A percentile compares a stretch with the other conserved stretches of the same genome.
phyloP scores from a whole-genome alignment of 2,113 vertebrate genomes.

The Burhinus bistriatus region DNA sequence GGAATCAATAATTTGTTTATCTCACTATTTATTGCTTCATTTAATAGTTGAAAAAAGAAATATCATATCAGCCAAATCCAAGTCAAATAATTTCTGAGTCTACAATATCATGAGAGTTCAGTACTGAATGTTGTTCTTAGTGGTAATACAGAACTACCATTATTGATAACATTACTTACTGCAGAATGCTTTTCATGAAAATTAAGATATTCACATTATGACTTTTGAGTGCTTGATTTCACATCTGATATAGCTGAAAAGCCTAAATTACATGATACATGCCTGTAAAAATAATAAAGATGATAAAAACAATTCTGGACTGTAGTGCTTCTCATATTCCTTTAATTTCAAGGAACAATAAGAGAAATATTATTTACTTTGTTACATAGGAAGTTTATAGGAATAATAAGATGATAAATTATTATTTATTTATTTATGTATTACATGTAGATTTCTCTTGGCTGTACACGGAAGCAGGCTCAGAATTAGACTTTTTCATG shows the following conservation, averaged over 20 bases:
- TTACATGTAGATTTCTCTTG: background rate
- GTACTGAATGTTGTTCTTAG: background rate
- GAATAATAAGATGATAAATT: background rate
- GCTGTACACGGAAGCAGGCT: background rate
- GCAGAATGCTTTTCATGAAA: background rate
- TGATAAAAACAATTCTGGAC: background rate
- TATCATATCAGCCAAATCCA: background rate
- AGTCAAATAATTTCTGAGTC: background rate
- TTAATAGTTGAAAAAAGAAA: background rate
- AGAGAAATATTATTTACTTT: background rate
- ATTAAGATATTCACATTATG: background rate
- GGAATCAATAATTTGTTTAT: background rate
- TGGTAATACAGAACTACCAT: background rate
- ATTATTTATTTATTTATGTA: background rate
- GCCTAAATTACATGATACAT: background rate
- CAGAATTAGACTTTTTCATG: background rate
- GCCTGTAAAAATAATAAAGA: background rate
- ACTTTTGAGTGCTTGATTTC: background rate
- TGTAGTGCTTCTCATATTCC: background rate
- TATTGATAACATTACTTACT: background rate
- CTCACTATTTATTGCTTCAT: background rate
- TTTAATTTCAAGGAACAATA: background rate
- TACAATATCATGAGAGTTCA: background rate
- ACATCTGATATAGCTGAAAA: background rate
- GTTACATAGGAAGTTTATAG: background rate